phyloP scores from a whole-genome alignment of 1,140 invertebrate genomes.

The Drosophila mauritiana region DNA sequence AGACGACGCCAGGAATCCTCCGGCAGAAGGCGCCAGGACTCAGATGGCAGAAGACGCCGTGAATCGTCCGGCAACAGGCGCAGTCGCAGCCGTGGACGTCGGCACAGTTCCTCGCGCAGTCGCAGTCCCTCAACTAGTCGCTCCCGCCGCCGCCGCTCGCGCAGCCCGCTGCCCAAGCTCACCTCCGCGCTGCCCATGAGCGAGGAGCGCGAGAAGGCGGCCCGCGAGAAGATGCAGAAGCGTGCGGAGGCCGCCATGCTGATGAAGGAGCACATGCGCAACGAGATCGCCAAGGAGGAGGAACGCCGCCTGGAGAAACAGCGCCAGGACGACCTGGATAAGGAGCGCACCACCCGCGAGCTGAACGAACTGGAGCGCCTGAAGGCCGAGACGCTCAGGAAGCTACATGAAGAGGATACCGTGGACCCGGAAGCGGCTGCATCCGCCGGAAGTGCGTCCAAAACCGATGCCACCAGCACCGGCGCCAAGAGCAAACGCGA shows the following conservation, averaged over 20 bases:
- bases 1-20: constrained; percentile 29
- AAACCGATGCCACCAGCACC: constrained; percentile 10
- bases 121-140: constrained; percentile 48
- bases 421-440: not conserved
- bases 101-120: constrained; percentile 58
- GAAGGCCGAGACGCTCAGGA: constrained; percentile 76
- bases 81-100: constrained; percentile 58
- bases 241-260: constrained; percentile 85
- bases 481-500: constrained; percentile 35
- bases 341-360: constrained; percentile 76
- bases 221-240: constrained; percentile 84
- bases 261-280: constrained; percentile 86
- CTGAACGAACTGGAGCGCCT: constrained; percentile 78
- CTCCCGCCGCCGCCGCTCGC: constrained; percentile 50
- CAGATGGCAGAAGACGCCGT: constrained; percentile 36
- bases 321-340: constrained; percentile 78
- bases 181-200: constrained; percentile 35
- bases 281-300: constrained; percentile 85
- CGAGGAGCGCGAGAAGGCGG: constrained; percentile 71
- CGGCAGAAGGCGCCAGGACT: constrained; percentile 36
- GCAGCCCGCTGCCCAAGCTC: constrained; percentile 46
- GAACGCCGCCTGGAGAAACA: constrained; percentile 84
- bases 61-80: constrained; percentile 35
- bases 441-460: constrained; percentile 19
- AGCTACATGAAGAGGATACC: constrained; percentile 70